phyloP scores from a whole-genome alignment of 2,113 vertebrate species.

The Pipa parva region DNA sequence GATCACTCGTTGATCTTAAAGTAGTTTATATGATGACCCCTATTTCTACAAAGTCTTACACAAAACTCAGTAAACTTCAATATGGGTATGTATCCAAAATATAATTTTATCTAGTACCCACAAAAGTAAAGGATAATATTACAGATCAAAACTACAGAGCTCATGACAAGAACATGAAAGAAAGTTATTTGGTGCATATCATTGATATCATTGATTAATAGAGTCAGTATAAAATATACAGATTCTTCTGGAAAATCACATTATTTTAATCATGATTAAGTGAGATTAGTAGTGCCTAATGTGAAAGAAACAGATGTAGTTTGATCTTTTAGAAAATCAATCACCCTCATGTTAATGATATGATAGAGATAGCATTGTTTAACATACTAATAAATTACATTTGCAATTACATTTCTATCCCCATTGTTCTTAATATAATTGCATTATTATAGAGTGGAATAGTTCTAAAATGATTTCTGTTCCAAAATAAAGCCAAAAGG shows the following conservation, averaged over 20 bases:
- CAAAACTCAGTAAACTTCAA: too few species aligned
- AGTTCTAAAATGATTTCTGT: constrained; percentile 23
- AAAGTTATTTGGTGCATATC: too few species aligned
- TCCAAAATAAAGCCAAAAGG: constrained; percentile 6
- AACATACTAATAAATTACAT: constrained; percentile 47
- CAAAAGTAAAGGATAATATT: too few species aligned
- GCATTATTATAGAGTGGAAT: constrained; percentile 7
- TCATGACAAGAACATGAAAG: too few species aligned
- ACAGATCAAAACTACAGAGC: too few species aligned
- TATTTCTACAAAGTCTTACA: too few species aligned
- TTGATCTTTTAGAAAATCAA: not conserved
- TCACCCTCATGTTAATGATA: constrained; percentile 26
- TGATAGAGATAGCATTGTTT: constrained; percentile 34
- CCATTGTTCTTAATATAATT: constrained; percentile 15
- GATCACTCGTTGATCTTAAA: too few species aligned
- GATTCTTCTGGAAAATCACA: not conserved
- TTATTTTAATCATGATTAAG: not conserved
- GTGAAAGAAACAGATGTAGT: not conserved
- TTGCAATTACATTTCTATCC: constrained; percentile 29
- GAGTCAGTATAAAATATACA: not conserved
- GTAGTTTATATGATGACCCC: too few species aligned
- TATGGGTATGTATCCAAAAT: too few species aligned
- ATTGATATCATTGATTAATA: not conserved
- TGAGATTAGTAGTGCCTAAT: not conserved
- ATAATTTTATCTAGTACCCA: too few species aligned